A percentile compares a stretch with the other conserved stretches of the same genome.
Conservation (phyloP, 2,113 vertebrate genomes). For the Caracal caracal region DNA sequence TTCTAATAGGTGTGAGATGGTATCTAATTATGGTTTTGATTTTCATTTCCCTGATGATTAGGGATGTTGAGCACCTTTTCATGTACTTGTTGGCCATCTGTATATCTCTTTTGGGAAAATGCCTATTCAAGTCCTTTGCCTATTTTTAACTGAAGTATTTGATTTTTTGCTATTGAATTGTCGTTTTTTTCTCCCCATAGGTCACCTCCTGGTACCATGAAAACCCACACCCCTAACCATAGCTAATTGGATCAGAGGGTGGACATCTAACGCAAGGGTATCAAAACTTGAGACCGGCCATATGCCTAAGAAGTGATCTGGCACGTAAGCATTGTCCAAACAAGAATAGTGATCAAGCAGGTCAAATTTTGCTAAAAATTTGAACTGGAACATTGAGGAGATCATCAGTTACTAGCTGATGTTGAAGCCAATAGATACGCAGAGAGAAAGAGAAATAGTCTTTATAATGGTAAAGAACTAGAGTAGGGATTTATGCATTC, state of each 20-base stretch:
- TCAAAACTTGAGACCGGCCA: neutral
- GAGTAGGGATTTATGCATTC: neutral
- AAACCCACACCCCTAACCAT: neutral
- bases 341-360: neutral
- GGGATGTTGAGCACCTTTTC: neutral
- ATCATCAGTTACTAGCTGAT: neutral
- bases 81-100: neutral
- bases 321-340: neutral
- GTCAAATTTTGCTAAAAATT: neutral
- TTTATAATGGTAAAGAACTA: neutral
- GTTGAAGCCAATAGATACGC: neutral
- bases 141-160: neutral
- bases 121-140: neutral
- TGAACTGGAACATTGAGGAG: neutral
- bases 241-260: neutral
- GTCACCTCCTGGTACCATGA: neutral
- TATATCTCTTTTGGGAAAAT: neutral
- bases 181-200: neutral
- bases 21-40: neutral
- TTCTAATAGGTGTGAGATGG: neutral
- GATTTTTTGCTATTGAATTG: neutral
- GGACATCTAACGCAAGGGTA: neutral
- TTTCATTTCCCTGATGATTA: neutral
- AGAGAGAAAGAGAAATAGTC: neutral
- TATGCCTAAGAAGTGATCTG: neutral